phyloP scores from a whole-genome alignment of 2,888 invertebrate species.

The Cataglyphis albicans region DNA sequence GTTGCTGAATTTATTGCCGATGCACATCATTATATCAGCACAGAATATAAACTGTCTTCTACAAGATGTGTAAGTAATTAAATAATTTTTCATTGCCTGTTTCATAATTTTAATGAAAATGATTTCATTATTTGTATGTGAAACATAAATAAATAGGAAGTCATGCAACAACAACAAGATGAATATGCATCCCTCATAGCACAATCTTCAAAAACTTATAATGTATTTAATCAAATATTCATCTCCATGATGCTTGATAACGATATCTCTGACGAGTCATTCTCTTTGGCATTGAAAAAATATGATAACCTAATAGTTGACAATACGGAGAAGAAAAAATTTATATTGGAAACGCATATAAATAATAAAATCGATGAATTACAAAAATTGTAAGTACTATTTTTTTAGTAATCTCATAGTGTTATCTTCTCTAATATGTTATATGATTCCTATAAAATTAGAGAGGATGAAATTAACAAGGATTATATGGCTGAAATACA shows the following conservation, averaged over 20 bases:
- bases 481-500: slow-evolving; percentile 75
- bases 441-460: slow-evolving; percentile 59
- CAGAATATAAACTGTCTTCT: slow-evolving; percentile 79
- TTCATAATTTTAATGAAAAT: neutral
- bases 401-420: neutral
- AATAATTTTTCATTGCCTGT: neutral
- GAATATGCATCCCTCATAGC: slow-evolving; percentile 72
- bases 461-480: slow-evolving; percentile 73
- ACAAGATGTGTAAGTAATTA: slow-evolving; percentile 79
- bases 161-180: slow-evolving; percentile 78
- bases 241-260: slow-evolving; percentile 74
- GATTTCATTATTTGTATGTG: neutral
- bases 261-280: slow-evolving; percentile 55
- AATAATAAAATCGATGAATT: slow-evolving; percentile 60
- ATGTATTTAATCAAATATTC: slow-evolving; percentile 80
- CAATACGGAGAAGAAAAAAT: slow-evolving; percentile 73
- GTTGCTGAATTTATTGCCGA: slow-evolving; percentile 80
- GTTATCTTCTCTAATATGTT: neutral
- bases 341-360: slow-evolving; percentile 66
- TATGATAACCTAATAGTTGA: slow-evolving; percentile 76
- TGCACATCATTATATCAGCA: slow-evolving; percentile 79
- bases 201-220: slow-evolving; percentile 70
- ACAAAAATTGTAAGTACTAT: slow-evolving; percentile 69
- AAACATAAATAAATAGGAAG: slow-evolving; percentile 72
- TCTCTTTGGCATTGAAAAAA: slow-evolving; percentile 72